A percentile compares a stretch with the other conserved stretches of the same genome.
These are phyloP conservation scores for Garrulus glandarius DNA, from an alignment of 2,797 vertebrate species.

Conservation along the genomic window DNA sequence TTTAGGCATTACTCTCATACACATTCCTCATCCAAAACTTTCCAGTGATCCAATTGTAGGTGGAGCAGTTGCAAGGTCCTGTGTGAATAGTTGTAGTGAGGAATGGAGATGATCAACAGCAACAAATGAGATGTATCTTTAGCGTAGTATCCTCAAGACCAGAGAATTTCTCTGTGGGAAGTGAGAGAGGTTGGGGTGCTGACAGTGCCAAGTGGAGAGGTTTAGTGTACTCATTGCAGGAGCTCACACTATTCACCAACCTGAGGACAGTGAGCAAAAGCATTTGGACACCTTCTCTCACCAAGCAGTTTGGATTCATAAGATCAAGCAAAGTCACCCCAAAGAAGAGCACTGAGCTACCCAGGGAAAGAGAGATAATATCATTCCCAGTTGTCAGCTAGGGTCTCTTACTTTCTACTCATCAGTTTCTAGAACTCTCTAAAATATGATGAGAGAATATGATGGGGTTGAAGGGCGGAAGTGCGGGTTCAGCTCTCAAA, in stretches of 20 bases:
- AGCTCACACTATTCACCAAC: fast-evolving
- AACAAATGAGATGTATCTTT: background rate
- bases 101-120: background rate
- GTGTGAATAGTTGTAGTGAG: background rate
- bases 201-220: background rate
- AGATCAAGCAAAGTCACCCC: background rate
- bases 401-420: background rate
- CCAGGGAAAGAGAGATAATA: background rate
- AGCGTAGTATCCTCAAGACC: no score
- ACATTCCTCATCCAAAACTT: background rate
- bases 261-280: background rate
- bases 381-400: background rate
- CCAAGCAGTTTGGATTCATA: background rate
- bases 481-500: background rate
- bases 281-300: background rate
- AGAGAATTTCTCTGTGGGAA: background rate
- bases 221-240: background rate
- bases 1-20: background rate
- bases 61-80: background rate
- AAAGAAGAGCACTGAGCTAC: background rate
- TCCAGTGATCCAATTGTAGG: background rate
- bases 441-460: background rate
- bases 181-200: background rate
- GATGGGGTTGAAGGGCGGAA: background rate
- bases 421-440: background rate